Conservation (phyloP, 92 coral and sea anemone genomes). For the Epizoanthus illoricatus region DNA sequence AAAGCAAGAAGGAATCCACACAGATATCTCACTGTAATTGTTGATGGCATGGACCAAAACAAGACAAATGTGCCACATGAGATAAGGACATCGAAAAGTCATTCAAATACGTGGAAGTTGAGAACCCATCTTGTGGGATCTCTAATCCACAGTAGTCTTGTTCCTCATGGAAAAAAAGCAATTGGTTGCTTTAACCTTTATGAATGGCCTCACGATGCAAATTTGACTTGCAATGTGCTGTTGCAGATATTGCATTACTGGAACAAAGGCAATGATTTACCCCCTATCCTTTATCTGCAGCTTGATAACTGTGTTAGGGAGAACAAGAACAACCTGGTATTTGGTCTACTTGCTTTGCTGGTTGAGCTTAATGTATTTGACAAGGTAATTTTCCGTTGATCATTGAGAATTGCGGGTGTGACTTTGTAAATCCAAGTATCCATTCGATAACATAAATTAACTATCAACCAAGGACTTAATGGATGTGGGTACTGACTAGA, state of each 20-base stretch:
- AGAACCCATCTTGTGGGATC: slow-evolving; percentile 63
- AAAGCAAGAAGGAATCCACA: slow-evolving; percentile 47
- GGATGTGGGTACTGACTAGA: too few species aligned
- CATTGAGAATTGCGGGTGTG: too few species aligned
- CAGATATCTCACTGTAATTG: slow-evolving; percentile 41
- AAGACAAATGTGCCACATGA: slow-evolving; percentile 44
- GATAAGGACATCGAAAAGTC: slow-evolving; percentile 14
- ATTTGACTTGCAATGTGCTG: slow-evolving; percentile 53
- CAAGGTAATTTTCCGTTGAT: slow-evolving; percentile 33
- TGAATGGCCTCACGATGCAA: slow-evolving; percentile 68
- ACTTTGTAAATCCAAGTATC: too few species aligned
- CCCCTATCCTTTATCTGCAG: slow-evolving; percentile 61
- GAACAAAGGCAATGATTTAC: slow-evolving; percentile 44
- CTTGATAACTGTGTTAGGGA: slow-evolving; percentile 61
- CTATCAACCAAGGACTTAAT: too few species aligned
- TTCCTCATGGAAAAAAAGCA: slow-evolving; percentile 40
- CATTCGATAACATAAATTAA: too few species aligned
- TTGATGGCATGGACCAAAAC: slow-evolving; percentile 49
- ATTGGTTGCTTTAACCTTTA: slow-evolving; percentile 53
- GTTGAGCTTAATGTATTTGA: slow-evolving; percentile 55
- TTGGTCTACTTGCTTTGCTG: slow-evolving; percentile 45
- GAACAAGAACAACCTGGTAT: slow-evolving; percentile 53
- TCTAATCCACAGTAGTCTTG: slow-evolving; percentile 54
- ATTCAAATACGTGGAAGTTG: slow-evolving; percentile 4
- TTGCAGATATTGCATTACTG: slow-evolving; percentile 38